A percentile compares a stretch with the other conserved stretches of the same genome.
phyloP scores from a whole-genome alignment of 1,140 invertebrate genomes.

The Drosophila lini region DNA sequence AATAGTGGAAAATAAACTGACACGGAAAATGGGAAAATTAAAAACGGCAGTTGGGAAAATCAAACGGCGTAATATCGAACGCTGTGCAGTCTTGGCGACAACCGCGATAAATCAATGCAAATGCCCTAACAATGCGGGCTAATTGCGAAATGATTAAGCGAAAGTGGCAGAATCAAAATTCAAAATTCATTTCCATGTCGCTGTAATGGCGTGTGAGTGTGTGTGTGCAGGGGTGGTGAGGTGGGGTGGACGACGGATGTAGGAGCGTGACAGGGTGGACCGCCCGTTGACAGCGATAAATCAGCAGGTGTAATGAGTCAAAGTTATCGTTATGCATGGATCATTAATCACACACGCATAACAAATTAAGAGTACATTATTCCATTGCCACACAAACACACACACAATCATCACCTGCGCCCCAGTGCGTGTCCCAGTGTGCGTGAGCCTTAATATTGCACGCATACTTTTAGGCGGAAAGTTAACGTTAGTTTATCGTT shows the following conservation, averaged over 20 bases:
- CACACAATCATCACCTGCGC: not conserved
- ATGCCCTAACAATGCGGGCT: conserved; percentile 44
- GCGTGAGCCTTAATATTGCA: not conserved
- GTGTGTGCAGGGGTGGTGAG: not conserved
- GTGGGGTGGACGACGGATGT: not conserved
- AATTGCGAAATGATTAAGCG: conserved; percentile 70
- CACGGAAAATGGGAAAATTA: conserved; percentile 38
- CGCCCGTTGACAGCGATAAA: conserved; percentile 73
- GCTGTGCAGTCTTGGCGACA: conserved; percentile 25
- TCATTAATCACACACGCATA: conserved; percentile 75
- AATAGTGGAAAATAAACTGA: conserved; percentile 36
- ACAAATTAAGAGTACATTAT: conserved; percentile 80
- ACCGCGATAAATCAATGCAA: conserved; percentile 40
- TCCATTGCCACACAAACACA: conserved; percentile 55
- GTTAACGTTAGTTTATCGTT: not conserved
- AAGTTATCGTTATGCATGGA: conserved; percentile 66
- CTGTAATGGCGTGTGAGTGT: conserved; percentile 7
- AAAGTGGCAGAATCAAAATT: conserved; percentile 60
- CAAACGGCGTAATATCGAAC: conserved; percentile 9
- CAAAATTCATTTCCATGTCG: conserved; percentile 40
- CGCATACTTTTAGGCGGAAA: conserved; percentile 40
- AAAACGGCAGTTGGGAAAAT: conserved; percentile 9
- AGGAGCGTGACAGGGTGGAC: conserved; percentile 33
- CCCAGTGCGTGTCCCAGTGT: not conserved
- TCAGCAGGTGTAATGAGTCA: conserved; percentile 76